Evolutionary conservation across 2,888 invertebrate genomes (phyloP).

Genomic region (Cremastinae sp.): DNA sequence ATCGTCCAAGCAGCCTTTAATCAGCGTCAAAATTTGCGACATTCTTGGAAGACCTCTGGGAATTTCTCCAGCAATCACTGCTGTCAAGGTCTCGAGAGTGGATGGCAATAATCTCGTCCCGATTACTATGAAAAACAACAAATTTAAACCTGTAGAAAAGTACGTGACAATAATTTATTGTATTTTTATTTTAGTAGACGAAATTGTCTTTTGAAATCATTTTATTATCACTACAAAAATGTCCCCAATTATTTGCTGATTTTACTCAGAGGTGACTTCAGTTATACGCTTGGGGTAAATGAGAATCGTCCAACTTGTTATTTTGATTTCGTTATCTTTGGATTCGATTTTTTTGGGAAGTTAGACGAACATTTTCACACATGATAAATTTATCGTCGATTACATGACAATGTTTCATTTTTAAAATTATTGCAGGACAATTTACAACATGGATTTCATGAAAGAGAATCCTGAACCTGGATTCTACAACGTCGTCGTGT

Average conservation of each 20-base stretch:
- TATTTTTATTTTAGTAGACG: conserved; percentile 21
- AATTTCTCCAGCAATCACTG: conserved; percentile 85
- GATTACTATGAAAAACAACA: conserved; percentile 86
- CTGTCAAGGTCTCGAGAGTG: conserved; percentile 68
- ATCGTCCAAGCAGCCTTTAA: conserved; percentile 86
- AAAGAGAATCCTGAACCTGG: conserved; percentile 91
- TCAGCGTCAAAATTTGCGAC: conserved; percentile 88
- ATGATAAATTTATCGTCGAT: conserved; percentile 36
- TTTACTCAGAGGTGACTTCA: conserved; percentile 63
- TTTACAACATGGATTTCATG: conserved; percentile 89
- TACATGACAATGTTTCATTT: conserved; percentile 32
- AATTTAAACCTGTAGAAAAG: conserved; percentile 80
- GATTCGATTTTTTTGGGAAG: no score
- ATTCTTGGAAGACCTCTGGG: conserved; percentile 87
- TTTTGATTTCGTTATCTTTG: conserved; percentile 12
- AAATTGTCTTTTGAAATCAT: no score
- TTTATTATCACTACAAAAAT: conserved; percentile 2
- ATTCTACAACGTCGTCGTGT: conserved; percentile 90
- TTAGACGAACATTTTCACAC: background rate
- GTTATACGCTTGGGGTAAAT: conserved; percentile 79
- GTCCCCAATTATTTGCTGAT: conserved; percentile 77
- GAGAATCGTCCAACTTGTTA: conserved; percentile 65
- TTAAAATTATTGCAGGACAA: conserved; percentile 80
- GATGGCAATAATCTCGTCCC: conserved; percentile 83
- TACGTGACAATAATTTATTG: conserved; percentile 64